These are phyloP conservation scores for Chlamydotis undulata DNA, from an alignment of 2,113 vertebrate genomes.

Conservation along the genomic window DNA sequence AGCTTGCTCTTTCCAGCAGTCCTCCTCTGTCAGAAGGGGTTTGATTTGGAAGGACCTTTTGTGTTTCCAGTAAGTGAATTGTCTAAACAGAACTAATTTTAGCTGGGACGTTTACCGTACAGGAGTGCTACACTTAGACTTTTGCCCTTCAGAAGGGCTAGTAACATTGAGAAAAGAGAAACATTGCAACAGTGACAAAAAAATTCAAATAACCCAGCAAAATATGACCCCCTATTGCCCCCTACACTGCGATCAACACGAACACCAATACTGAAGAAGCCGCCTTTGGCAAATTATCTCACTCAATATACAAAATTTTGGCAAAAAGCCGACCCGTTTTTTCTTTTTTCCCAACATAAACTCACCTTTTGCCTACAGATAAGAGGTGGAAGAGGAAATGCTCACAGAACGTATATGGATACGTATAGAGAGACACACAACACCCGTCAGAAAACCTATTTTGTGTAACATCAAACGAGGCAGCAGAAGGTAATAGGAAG, in stretches of 20 bases:
- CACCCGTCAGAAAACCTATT: neutral
- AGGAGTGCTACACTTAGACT: neutral
- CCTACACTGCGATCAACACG: fast-evolving
- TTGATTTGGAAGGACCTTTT: neutral
- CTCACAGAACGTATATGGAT: fast-evolving
- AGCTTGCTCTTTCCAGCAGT: neutral
- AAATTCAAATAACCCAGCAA: neutral
- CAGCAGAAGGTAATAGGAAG: neutral
- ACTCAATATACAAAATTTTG: fast-evolving
- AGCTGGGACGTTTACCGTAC: neutral
- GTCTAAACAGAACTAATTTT: neutral
- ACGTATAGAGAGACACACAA: neutral
- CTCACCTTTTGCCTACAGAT: neutral
- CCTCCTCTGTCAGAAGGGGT: neutral
- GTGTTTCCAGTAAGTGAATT: neutral
- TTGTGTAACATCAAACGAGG: neutral
- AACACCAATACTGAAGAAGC: neutral
- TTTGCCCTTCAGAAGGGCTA: neutral
- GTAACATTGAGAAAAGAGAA: neutral
- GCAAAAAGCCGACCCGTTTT: neutral
- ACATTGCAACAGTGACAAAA: neutral
- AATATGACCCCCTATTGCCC: neutral
- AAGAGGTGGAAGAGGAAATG: neutral
- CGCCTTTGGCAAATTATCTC: neutral
- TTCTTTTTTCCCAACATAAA: neutral